These are phyloP conservation scores for Entomobrya proxima DNA, from an alignment of 2,888 invertebrate genomes.

Conservation along the genomic window DNA sequence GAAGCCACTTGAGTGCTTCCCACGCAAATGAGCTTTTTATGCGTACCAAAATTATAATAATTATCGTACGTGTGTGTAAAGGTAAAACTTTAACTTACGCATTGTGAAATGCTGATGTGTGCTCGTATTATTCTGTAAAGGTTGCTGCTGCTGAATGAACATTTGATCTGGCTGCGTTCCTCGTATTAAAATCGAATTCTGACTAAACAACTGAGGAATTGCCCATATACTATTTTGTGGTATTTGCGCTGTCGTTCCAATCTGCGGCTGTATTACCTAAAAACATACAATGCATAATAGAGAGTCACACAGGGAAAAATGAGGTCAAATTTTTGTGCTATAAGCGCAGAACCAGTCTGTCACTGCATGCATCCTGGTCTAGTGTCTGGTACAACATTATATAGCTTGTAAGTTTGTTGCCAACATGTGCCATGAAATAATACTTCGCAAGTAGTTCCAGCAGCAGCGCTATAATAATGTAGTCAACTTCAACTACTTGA, in stretches of 20 bases:
- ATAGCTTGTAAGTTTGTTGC: constrained; percentile 24
- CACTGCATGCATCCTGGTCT: not conserved
- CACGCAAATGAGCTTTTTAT: not conserved
- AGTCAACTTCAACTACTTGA: not conserved
- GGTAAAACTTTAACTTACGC: constrained; percentile 71
- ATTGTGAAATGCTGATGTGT: constrained; percentile 74
- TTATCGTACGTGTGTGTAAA: not conserved
- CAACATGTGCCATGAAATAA: constrained; percentile 31
- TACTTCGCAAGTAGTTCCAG: constrained; percentile 34
- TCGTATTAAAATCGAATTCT: constrained; percentile 89
- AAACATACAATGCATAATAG: constrained; percentile 8
- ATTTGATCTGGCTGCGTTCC: constrained; percentile 83
- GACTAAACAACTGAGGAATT: constrained; percentile 80
- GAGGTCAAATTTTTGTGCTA: constrained; percentile 84
- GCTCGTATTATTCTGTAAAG: constrained; percentile 69
- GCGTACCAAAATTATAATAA: no score
- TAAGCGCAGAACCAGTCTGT: constrained; percentile 77
- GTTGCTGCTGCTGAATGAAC: constrained; percentile 83
- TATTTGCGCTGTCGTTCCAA: constrained; percentile 81
- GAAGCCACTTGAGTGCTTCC: not conserved
- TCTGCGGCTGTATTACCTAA: constrained; percentile 74
- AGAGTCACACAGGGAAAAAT: constrained; percentile 30
- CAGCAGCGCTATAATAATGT: constrained; percentile 23
- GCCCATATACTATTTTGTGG: constrained; percentile 87
- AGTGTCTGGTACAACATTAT: not conserved